Conservation (phyloP, 2,113 vertebrate species). For the Carollia perspicillata region DNA sequence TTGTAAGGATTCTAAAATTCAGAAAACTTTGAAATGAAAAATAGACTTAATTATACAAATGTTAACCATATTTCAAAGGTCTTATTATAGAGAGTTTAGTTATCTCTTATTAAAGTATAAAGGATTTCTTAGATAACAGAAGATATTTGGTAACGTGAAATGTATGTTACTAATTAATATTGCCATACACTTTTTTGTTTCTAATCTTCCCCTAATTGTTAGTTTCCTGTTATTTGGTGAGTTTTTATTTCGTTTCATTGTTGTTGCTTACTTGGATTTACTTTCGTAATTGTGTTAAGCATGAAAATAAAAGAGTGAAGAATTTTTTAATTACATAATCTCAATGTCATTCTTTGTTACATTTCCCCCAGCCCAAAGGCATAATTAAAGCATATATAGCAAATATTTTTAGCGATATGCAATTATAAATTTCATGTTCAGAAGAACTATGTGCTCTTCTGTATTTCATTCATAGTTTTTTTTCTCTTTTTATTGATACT, state of each 20-base stretch:
- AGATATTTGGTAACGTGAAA: background rate
- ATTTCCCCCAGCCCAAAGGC: background rate
- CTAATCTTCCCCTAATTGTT: background rate
- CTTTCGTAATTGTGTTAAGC: background rate
- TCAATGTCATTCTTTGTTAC: background rate
- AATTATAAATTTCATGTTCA: constrained; percentile 46
- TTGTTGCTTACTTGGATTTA: background rate
- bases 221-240: background rate
- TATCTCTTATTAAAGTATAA: background rate
- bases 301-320: constrained; percentile 6
- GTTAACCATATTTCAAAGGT: background rate
- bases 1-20: background rate
- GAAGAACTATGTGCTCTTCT: background rate
- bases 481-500: constrained; percentile 19
- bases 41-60: background rate
- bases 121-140: background rate
- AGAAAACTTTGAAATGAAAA: background rate
- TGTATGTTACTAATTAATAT: background rate
- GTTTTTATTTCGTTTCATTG: background rate
- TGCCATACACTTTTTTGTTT: background rate
- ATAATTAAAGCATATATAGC: background rate
- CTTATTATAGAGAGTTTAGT: background rate
- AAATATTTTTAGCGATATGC: constrained; percentile 28
- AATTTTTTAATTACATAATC: background rate
- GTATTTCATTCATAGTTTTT: constrained; percentile 30